Evolutionary conservation across 2,888 invertebrate genomes (phyloP).

Genomic region (Tetragnatha montana): DNA sequence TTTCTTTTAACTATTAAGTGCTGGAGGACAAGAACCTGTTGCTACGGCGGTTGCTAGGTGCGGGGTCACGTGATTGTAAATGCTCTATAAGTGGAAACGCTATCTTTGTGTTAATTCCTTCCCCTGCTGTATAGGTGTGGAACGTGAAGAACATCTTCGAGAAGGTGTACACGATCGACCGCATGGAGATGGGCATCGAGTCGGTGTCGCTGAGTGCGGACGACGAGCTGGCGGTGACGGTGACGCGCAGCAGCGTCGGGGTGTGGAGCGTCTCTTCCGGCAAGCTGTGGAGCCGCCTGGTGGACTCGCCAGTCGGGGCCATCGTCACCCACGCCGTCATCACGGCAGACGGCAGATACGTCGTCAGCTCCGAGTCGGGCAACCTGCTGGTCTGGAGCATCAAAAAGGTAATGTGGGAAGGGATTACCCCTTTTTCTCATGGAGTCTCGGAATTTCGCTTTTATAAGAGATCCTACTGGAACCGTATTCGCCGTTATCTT

Average conservation of each 20-base stretch:
- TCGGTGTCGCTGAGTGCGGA: constrained; percentile 82
- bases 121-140: constrained; percentile 83
- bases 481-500: too few species aligned
- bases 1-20: too few species aligned
- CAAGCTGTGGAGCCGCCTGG: constrained; percentile 87
- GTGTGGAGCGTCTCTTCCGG: constrained; percentile 94
- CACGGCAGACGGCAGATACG: constrained; percentile 87
- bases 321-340: constrained; percentile 95
- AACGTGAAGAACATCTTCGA: constrained; percentile 99
- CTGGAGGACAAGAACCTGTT: too few species aligned
- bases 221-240: constrained; percentile 89
- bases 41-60: too few species aligned
- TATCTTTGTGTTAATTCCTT: too few species aligned
- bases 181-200: constrained; percentile 96
- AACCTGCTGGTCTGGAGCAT: constrained; percentile 92
- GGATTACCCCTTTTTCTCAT: not conserved
- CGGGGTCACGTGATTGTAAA: too few species aligned
- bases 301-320: constrained; percentile 93
- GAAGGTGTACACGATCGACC: constrained; percentile 95
- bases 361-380: constrained; percentile 93
- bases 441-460: too few species aligned
- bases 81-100: too few species aligned
- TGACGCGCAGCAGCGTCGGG: constrained; percentile 94
- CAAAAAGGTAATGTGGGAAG: constrained; percentile 79
- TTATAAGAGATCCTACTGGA: too few species aligned